Evolutionary conservation across 2,113 vertebrate genomes (phyloP).

Genomic region (Xiphophorus hellerii): DNA sequence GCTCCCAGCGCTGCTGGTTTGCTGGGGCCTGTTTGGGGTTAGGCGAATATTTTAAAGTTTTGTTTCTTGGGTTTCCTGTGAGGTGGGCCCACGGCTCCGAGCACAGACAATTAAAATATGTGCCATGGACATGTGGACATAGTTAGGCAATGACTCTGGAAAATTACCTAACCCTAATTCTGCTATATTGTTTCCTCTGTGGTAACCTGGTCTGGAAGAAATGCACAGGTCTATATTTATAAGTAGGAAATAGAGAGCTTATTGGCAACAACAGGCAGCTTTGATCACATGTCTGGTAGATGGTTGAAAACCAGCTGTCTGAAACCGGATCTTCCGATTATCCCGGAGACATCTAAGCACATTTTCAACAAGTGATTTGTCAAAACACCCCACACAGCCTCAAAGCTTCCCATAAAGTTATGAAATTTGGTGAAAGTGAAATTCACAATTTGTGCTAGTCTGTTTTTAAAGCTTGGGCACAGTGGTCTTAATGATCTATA

Average conservation of each 20-base stretch:
- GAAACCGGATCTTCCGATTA: conserved; percentile 5
- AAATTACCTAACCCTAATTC: conserved; percentile 43
- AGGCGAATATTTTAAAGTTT: conserved; percentile 59
- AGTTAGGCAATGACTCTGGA: conserved; percentile 44
- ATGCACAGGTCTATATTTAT: conserved; percentile 47
- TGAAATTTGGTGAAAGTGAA: no score
- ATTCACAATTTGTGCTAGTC: neutral
- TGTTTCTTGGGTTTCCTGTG: conserved; percentile 66
- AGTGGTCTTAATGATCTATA: neutral
- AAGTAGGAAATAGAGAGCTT: neutral
- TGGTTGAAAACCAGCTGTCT: conserved; percentile 4
- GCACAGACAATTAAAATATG: conserved; percentile 53
- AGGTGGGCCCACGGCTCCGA: conserved; percentile 47
- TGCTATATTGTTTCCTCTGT: conserved; percentile 63
- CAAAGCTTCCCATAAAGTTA: no score
- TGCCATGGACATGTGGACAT: conserved; percentile 56
- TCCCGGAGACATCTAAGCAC: neutral
- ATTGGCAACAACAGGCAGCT: conserved; percentile 18
- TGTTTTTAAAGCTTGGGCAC: neutral
- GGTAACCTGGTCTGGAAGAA: conserved; percentile 46
- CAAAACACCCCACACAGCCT: neutral
- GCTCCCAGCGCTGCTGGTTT: conserved; percentile 13
- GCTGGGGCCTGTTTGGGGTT: conserved; percentile 57
- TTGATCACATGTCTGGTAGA: conserved; percentile 27
- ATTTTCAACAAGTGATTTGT: neutral